Evolutionary conservation across 2,888 invertebrate species (phyloP), one percentile per base, ranked within the genome.

Genomic region (Chymomyza fuscimana): DNA sequence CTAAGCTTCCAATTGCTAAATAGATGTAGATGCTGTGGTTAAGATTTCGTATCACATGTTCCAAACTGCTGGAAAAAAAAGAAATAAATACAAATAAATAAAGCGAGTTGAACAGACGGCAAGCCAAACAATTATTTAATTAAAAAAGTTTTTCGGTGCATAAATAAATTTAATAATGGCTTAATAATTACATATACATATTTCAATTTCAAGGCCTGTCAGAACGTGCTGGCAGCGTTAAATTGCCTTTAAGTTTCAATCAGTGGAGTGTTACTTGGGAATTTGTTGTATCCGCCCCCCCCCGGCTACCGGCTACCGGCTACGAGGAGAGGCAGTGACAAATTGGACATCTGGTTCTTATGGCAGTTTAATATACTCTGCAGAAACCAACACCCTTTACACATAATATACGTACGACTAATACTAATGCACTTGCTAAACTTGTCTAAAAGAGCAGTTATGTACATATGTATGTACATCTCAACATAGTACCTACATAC

Each of bases 51-150:
- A 3, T 3, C 25, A 4, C 25, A 25, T 25, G 2, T 25, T 25
- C 25, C 25, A 25, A 25, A 25, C 25, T 3, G 25, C 3, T 25
- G 25, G 25, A 25, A 25, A 25, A 25, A 25, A 25, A 25, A 25
- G 32, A 15, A 60, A 60, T 60, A 62, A 50, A 40, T 29, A 25
- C 62, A 62, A 46, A 15, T 40, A 40, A 36, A 36, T 32, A 7
- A 32, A 32, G 32, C 40, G 40, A 46, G 12, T 12, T 12, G 40
- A 46, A 46, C 40, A 46, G 40, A 46, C 40, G 40, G 40, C 40
- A 46, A 46, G 12, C 40, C 10, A 46, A 46, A 46, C 40, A 46
- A 46, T 12, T 46, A 46, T 46, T 12, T 46, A 46, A 46, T 46
- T 46, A 46, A 46, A 46, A 46, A 46, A 46, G 40, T 46, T 46